Evolutionary conservation across 1,140 invertebrate genomes (phyloP).

Genomic region (Gryllus bimaculatus): DNA sequence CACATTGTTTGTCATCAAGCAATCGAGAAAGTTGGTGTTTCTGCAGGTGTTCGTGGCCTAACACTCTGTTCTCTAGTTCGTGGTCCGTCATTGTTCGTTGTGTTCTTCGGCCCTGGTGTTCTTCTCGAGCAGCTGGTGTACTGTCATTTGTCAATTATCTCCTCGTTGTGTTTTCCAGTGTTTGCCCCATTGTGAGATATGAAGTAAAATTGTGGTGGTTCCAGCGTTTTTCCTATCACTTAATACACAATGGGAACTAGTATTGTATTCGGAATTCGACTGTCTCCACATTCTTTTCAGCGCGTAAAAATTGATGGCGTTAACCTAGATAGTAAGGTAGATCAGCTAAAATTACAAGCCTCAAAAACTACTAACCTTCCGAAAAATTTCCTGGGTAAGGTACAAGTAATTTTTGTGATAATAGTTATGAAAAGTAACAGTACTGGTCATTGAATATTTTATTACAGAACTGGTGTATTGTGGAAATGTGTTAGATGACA

Average conservation of each 20-base stretch:
- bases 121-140: too few species aligned
- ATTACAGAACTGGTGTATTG: slow-evolving; percentile 43
- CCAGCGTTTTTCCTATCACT: too few species aligned
- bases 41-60: too few species aligned
- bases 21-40: too few species aligned
- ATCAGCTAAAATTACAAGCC: slow-evolving; percentile 36
- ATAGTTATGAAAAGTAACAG: background rate
- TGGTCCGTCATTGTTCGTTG: too few species aligned
- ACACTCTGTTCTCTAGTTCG: too few species aligned
- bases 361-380: slow-evolving; percentile 35
- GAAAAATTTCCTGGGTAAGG: slow-evolving; percentile 39
- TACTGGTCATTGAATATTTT: slow-evolving; percentile 16
- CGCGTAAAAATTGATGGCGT: slow-evolving; percentile 40
- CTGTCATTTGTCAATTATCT: too few species aligned
- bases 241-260: background rate
- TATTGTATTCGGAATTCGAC: slow-evolving; percentile 31
- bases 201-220: too few species aligned
- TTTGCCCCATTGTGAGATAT: too few species aligned
- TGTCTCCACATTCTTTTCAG: slow-evolving; percentile 31
- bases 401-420: slow-evolving; percentile 10
- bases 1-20: too few species aligned
- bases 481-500: slow-evolving; percentile 42
- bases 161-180: too few species aligned
- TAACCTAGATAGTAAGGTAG: slow-evolving; percentile 41
- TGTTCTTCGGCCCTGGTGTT: too few species aligned